Percentiles rank a stretch among this genome's conserved stretches.
These are phyloP conservation scores for Catocala fraxini DNA, from an alignment of 2,888 invertebrate genomes.

Conservation along the genomic window DNA sequence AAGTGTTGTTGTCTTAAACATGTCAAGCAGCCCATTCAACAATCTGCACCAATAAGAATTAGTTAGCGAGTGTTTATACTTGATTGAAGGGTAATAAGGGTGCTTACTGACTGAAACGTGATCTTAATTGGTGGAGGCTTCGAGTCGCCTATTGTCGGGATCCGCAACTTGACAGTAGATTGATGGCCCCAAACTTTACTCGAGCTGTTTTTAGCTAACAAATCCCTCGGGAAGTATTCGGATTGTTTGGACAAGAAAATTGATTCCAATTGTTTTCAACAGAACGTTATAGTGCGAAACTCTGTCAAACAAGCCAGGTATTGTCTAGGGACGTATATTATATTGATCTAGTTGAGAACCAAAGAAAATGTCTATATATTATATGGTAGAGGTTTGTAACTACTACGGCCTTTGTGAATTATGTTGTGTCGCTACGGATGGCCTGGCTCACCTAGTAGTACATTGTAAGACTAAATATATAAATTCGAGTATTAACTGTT, in stretches of 20 bases:
- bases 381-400: too few species aligned
- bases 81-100: constrained; percentile 43
- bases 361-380: too few species aligned
- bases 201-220: constrained; percentile 33
- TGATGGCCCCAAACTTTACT: constrained; percentile 41
- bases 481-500: too few species aligned
- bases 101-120: constrained; percentile 38
- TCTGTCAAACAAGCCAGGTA: constrained; percentile 18
- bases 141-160: constrained; percentile 39
- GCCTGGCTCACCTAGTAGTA: too few species aligned
- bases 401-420: too few species aligned
- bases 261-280: constrained; percentile 34
- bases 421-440: too few species aligned
- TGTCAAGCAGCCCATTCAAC: not conserved
- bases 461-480: too few species aligned
- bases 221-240: constrained; percentile 21
- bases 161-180: constrained; percentile 32
- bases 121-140: constrained; percentile 40
- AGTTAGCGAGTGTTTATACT: constrained; percentile 20
- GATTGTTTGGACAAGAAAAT: constrained; percentile 41
- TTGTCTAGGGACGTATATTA: constrained; percentile 4
- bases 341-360: not conserved
- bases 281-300: constrained; percentile 14
- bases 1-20: too few species aligned
- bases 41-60: constrained; percentile 10